Percentiles rank a stretch among this genome's conserved stretches.
phyloP scores from a whole-genome alignment of 2,888 invertebrate species.

The Phalangium opilio region DNA sequence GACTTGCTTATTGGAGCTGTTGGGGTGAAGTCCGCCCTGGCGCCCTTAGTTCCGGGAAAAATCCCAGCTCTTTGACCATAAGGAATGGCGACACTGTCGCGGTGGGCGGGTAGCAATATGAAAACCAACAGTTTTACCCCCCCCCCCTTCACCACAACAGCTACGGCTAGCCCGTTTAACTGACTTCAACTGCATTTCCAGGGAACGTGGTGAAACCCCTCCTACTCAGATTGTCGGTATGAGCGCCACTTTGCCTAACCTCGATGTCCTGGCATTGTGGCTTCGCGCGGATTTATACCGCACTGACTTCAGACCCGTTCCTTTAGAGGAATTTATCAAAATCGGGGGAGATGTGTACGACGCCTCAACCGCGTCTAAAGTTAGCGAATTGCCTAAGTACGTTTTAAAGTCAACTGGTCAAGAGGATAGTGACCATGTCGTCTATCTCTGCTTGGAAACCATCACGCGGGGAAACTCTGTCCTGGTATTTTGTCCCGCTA shows the following conservation, averaged over 20 bases:
- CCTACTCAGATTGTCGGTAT: slow-evolving; percentile 83
- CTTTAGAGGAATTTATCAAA: slow-evolving; percentile 61
- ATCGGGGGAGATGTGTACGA: slow-evolving; percentile 34
- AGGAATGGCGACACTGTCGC: too few relatives aligned
- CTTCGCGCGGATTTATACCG: slow-evolving; percentile 71
- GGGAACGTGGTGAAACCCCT: slow-evolving; percentile 27
- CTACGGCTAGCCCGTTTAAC: too few relatives aligned
- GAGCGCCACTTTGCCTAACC: slow-evolving; percentile 93
- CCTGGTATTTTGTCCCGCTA: slow-evolving; percentile 88
- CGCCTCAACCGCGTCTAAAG: slow-evolving; percentile 1
- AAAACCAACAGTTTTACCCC: too few relatives aligned
- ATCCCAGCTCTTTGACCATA: too few relatives aligned
- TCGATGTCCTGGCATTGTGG: slow-evolving; percentile 66
- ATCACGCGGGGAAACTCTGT: slow-evolving; percentile 65
- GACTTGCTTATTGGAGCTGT: too few relatives aligned
- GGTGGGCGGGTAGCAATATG: too few relatives aligned
- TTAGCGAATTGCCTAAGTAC: not conserved
- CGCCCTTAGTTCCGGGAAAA: too few relatives aligned
- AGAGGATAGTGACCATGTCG: slow-evolving; percentile 62
- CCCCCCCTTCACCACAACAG: too few relatives aligned
- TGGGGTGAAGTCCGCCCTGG: too few relatives aligned
- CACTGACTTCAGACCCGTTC: slow-evolving; percentile 80
- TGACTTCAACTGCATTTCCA: too few relatives aligned
- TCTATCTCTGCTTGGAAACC: slow-evolving; percentile 76
- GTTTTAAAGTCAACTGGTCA: slow-evolving; percentile 23